Evolutionary conservation across 2,797 vertebrate genomes (phyloP), one percentile per base, ranked within the genome.

Genomic region (Tangara arthus): DNA sequence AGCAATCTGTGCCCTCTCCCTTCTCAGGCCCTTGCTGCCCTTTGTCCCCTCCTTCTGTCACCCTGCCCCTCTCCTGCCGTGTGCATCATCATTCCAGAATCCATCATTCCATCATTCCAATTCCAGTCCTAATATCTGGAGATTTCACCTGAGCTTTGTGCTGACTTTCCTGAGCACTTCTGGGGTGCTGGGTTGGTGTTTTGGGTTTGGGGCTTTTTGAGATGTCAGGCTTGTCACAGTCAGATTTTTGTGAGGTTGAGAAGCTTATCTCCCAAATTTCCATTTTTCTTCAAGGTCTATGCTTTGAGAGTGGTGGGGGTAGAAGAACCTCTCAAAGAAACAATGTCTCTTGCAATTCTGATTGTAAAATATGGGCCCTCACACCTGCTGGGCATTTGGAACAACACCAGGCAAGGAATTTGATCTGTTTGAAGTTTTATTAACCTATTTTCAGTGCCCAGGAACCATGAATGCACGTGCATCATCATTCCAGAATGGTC

Each of bases 61-160:
- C 13, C 27, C 17, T 56, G n/a, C 4, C 17, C 27, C 16, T 79
- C 32, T 20, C 4, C 9, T 44, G 46, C 26, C 46, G 15, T 0
- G 0, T 24, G 27, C 18, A 42, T 26, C 28, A 3, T 7, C 23
- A 6, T 30, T 69, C 17, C 35, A 71, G 8, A 26, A 7, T 6
- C 49, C 47, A 26, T 49, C 47, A 49, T 24, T 47, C 23, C 44
- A 44, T 37, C 37, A 21, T 21, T 41, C 41, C 41, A 41, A 41
- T 41, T 41, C 41, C 41, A 7, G 27, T 20, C 30, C 52, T n/a
- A 8, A 66, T 24, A 21, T 46, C 30, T 60, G 42, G n/a, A 26
- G 13, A 8, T 46, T 49, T 34, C 28, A 49, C 8, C 15, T 15
- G n/a, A 69, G 17, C 37, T 80, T 47, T 77, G 2, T 9, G 60